Evolutionary conservation across 2,113 vertebrate species (phyloP), one percentile per base, ranked within the genome.

Genomic region (Aphyosemion australe): DNA sequence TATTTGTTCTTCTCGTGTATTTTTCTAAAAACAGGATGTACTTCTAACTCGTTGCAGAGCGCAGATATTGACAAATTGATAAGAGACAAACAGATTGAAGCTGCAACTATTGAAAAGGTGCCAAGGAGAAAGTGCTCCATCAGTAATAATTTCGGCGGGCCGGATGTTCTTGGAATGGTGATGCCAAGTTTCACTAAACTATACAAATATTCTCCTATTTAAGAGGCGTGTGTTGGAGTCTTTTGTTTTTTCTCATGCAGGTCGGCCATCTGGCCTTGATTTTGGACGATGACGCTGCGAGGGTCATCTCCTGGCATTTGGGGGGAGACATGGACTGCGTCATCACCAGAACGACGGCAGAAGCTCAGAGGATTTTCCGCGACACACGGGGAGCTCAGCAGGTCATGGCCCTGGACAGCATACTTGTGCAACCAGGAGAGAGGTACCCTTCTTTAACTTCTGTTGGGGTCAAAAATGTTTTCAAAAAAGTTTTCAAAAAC

Each of bases 291-390:
- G 91, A 90, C 56, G 94, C 89, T 0, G 96, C 97, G 2, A 86
- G 91, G 76, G 95, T 98, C 4, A 92, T 99, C 82, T 98, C 97
- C 42, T 99, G 97, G 97, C 94, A 96, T 48, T 78, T 99, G 69
- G 88, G 91, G 1, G 94, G 94, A 3, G 94, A 98, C 84, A 97
- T 99, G 95, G 95, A 98, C 75, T 99, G 97, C 61, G 93, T 98
- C 12, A 88, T 99, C 45, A 97, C 97, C 15, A 77, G 81, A 53
- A 97, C 94, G 1, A 95, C 93, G 0, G 87, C 76, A 43, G 93
- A 94, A 0, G 96, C 96, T 0, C 86, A 72, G 32, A 90, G 62
- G 1, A 95, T 99, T 74, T 95, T 92, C 10, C 64, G 87, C 15
- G 88, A 94, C 69, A 96, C 95, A 0, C 77, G 87, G 5, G 95